These are phyloP conservation scores for Nixonia krombeini DNA, from an alignment of 1,140 invertebrate species.

Conservation along the genomic window DNA sequence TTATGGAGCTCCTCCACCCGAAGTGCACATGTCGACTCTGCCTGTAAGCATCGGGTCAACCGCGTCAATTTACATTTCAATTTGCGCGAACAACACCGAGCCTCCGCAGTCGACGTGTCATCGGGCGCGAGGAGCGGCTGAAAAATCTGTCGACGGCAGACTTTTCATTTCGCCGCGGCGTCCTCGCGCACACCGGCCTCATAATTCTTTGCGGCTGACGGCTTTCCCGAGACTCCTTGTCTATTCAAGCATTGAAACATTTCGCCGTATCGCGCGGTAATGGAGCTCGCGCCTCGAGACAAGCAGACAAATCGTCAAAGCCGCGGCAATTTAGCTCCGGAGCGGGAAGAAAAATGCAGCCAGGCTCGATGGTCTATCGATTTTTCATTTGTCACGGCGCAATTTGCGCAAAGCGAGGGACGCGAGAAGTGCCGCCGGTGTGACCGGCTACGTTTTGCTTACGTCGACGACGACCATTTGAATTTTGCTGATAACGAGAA, in stretches of 20 bases:
- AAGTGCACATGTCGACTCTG: too few relatives aligned
- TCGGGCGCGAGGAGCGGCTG: not conserved
- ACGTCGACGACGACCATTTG: conserved; percentile 82
- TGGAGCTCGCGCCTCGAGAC: conserved; percentile 2
- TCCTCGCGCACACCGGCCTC: not conserved
- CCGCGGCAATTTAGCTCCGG: conserved; percentile 1
- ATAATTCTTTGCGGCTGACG: conserved; percentile 4
- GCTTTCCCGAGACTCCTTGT: not conserved
- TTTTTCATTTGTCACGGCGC: not conserved
- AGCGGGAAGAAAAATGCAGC: not conserved
- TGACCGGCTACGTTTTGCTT: not conserved
- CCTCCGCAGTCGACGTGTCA: too few relatives aligned
- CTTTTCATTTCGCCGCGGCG: not conserved
- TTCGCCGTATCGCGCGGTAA: not conserved
- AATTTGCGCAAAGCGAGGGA: not conserved
- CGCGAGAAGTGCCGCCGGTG: too few relatives aligned
- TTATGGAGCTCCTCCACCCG: too few relatives aligned
- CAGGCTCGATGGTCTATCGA: not conserved
- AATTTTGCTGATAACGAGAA: conserved; percentile 81
- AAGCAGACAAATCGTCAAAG: conserved; percentile 5
- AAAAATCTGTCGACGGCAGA: not conserved
- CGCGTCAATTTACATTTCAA: not conserved
- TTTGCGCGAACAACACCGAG: not conserved
- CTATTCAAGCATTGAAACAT: conserved; percentile 3
- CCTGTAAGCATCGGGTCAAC: not conserved